Conservation (phyloP, 2,113 vertebrate genomes). For the Fukomys damarensis region DNA sequence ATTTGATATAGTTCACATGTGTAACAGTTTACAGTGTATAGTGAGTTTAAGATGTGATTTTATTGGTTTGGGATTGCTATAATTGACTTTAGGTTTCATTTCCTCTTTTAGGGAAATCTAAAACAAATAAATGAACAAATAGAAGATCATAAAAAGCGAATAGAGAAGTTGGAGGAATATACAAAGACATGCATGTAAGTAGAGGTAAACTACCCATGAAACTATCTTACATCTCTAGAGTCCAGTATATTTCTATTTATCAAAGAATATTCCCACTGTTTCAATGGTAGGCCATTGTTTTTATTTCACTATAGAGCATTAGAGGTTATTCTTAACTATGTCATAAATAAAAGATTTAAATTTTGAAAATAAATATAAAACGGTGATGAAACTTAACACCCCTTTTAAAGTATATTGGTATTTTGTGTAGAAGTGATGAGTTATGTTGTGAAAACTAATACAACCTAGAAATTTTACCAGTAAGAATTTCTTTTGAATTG, state of each 20-base stretch:
- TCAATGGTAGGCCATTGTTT: background rate
- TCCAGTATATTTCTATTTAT: background rate
- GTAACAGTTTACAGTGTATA: background rate
- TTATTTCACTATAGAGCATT: background rate
- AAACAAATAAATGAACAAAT: conserved; percentile 88
- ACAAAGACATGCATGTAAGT: conserved; percentile 91
- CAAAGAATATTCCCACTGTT: background rate
- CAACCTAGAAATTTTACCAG: background rate
- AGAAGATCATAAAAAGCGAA: conserved; percentile 89
- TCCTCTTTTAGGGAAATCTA: conserved; percentile 88
- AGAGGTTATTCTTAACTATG: conserved; percentile 12
- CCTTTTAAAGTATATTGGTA: conserved; percentile 4
- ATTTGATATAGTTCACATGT: conserved; percentile 32
- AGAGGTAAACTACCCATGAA: conserved; percentile 13
- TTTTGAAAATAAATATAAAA: conserved; percentile 45
- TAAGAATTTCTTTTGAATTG: conserved; percentile 22
- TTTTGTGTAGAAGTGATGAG: conserved; percentile 21
- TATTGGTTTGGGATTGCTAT: conserved; percentile 38
- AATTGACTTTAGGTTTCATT: conserved; percentile 57
- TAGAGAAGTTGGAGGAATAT: conserved; percentile 94
- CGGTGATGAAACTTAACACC: background rate
- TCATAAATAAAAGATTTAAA: conserved; percentile 8
- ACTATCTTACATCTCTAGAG: background rate
- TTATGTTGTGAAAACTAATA: conserved; percentile 5
- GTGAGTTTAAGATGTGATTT: background rate